These are phyloP conservation scores for Stenchaetothrips biformis DNA, from an alignment of 2,888 invertebrate species.

Conservation along the genomic window DNA sequence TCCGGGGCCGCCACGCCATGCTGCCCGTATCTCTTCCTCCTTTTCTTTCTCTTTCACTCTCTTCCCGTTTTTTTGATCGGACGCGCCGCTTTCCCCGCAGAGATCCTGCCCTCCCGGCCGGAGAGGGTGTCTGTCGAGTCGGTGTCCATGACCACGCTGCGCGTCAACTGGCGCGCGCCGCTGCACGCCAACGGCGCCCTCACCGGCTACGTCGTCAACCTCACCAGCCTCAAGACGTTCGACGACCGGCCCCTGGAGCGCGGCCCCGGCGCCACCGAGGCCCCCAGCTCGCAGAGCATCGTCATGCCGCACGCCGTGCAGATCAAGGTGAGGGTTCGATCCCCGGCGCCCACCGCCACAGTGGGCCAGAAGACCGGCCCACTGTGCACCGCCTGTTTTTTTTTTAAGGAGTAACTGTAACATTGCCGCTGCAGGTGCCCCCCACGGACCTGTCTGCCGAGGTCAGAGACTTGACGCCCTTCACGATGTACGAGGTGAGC, in stretches of 20 bases:
- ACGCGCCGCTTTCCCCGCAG: constrained; percentile 45
- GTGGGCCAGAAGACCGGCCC: no score
- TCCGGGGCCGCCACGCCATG: not conserved
- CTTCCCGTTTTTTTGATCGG: not conserved
- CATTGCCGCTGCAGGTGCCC: constrained; percentile 35
- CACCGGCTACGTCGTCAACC: constrained; percentile 63
- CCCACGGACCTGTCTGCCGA: constrained; percentile 42
- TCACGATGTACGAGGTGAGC: constrained; percentile 77
- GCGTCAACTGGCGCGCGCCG: constrained; percentile 66
- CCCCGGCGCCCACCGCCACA: no score
- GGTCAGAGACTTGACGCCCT: constrained; percentile 62
- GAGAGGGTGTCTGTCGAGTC: constrained; percentile 67
- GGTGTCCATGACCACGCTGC: constrained; percentile 64
- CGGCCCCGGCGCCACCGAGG: constrained; percentile 41
- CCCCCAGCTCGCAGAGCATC: constrained; percentile 42
- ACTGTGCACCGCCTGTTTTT: not conserved
- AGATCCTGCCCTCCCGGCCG: constrained; percentile 70
- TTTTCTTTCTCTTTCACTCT: not conserved
- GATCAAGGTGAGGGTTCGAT: constrained; percentile 46
- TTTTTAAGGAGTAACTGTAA: not conserved
- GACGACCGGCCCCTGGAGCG: constrained; percentile 46
- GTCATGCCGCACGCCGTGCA: constrained; percentile 45
- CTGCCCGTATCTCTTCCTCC: not conserved
- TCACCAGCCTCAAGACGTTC: constrained; percentile 65
- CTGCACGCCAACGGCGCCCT: constrained; percentile 59